Evolutionary conservation across 2,797 vertebrate genomes (phyloP).

Genomic region (Macropus fuliginosus): DNA sequence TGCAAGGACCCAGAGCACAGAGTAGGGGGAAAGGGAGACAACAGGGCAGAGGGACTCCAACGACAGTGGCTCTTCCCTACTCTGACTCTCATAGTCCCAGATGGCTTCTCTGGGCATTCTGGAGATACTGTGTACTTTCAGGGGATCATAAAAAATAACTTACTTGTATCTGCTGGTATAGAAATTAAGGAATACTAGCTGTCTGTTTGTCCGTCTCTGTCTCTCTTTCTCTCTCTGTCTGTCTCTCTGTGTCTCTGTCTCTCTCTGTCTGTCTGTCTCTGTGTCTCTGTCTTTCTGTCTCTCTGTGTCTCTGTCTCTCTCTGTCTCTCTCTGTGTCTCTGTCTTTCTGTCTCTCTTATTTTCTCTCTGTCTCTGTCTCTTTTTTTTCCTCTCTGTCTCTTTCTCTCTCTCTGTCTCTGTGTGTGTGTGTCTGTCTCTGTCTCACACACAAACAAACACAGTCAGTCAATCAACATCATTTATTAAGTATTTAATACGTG

Average conservation of each 20-base stretch:
- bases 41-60: neutral
- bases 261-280: neutral
- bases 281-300: neutral
- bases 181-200: neutral
- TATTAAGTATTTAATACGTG: neutral
- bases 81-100: neutral
- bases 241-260: too few relatives aligned
- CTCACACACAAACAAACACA: neutral
- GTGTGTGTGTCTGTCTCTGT: too few relatives aligned
- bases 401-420: too few relatives aligned
- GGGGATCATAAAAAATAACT: neutral
- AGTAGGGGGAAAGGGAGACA: neutral
- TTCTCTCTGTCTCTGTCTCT: too few relatives aligned
- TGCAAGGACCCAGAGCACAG: neutral
- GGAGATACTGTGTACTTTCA: neutral
- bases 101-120: neutral
- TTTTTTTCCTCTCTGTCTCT: too few relatives aligned
- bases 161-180: neutral
- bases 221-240: too few relatives aligned
- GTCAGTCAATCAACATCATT: neutral
- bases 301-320: too few relatives aligned
- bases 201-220: neutral
- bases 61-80: neutral
- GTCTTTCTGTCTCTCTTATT: too few relatives aligned
- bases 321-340: neutral